Base-by-base conservation (phyloP, 2,888 invertebrate species). In the Ophonus ardosiacus region DNA sequence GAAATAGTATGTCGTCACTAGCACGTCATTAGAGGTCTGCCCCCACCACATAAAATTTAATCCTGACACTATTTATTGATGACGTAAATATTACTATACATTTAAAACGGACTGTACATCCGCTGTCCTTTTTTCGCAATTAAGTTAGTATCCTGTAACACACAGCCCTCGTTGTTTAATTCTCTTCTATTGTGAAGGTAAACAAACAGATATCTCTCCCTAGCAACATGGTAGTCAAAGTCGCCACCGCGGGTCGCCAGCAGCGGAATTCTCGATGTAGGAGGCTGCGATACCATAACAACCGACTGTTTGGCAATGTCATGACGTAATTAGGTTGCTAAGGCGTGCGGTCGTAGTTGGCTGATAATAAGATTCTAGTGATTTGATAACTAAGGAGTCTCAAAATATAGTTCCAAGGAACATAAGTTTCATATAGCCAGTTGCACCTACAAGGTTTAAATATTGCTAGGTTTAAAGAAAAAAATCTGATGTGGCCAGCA, bases 271-370 rank as follows among this genome's bases (percentile, higher is more conserved):
- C 3, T 21, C 2, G 2, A 21, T 21, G 61, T 61, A 61, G 61
- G 63, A 24, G 21, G 24, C 13, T 63, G 63, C 63, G 63, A 63
- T 21, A 63, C 15, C 59, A n/a, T n/a, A 13, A 18, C 18, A 63
- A 63, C 63, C 24, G 21, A 63, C 17, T 63, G 63, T 18, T 61
- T 61, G 61, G 21, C 21, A 18, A 21, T 61, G 57, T 17, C 15
- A 17, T 61, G 61, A 61, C 61, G 61, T 61, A 61, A 61, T 61
- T 61, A 61, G 63, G 63, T 63, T 63, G 63, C 63, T 63, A 63
- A 21, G 63, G 63, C 63, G 13, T 24, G 63, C 13, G 63, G 24
- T 24, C 1, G 21, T 10, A 15, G 18, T n/a, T 61, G 0, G 15
- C 15, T 18, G 13, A 0, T n/a, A 51, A 51, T 7, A 13, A 10